Conservation (phyloP, 1,140 invertebrate genomes). For the Cotesia typhae region DNA sequence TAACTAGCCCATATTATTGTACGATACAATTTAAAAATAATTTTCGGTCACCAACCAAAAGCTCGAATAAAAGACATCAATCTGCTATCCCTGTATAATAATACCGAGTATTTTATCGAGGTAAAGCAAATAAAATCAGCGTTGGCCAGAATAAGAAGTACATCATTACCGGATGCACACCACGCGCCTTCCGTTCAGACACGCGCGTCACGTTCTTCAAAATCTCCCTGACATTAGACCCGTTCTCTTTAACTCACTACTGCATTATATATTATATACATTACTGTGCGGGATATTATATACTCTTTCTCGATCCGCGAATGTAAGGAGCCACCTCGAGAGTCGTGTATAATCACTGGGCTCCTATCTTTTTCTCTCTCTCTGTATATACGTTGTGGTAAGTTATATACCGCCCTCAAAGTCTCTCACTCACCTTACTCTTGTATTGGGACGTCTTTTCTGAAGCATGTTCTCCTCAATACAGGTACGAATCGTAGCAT, state of each 20-base stretch:
- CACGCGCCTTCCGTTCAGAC: conserved; percentile 45
- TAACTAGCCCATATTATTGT: too few species aligned
- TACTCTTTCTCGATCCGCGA: neutral
- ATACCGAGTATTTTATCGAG: neutral
- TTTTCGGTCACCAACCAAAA: too few species aligned
- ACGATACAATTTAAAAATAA: too few species aligned
- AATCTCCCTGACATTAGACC: conserved; percentile 43
- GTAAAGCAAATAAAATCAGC: neutral
- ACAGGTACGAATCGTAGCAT: neutral
- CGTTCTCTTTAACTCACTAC: neutral
- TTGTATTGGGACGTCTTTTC: neutral
- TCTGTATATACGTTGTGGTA: neutral
- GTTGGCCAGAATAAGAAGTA: conserved; percentile 4
- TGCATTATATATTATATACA: too few species aligned
- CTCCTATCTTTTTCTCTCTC: conserved; percentile 12
- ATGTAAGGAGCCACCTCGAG: neutral
- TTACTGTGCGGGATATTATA: neutral
- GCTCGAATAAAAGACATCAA: neutral
- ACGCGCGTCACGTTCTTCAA: conserved; percentile 49
- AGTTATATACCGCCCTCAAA: conserved; percentile 21
- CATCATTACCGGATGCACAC: conserved; percentile 37
- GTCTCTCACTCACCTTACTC: too few species aligned
- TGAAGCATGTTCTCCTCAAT: conserved; percentile 10
- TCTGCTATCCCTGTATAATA: neutral
- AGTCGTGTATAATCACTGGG: conserved; percentile 14